Conservation (phyloP, 2,888 invertebrate genomes). For the Drosophila phalerata region DNA sequence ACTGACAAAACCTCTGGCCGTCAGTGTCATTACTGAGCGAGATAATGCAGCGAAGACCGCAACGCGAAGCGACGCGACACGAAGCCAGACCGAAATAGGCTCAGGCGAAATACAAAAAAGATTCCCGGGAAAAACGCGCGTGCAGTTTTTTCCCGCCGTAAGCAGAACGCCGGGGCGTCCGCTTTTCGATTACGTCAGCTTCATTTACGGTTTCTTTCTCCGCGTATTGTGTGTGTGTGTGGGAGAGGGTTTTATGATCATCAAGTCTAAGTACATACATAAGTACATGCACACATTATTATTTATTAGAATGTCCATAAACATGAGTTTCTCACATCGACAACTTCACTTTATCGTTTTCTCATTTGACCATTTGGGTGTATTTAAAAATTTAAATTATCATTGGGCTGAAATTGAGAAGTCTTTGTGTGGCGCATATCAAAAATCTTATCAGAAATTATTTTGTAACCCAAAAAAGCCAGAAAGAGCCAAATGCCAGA, state of each 20-base stretch:
- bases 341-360: conserved; percentile 36
- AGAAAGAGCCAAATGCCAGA: conserved; percentile 50
- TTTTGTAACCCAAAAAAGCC: conserved; percentile 68
- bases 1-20: conserved; percentile 53
- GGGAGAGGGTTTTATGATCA: conserved; percentile 12
- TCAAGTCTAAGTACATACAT: conserved; percentile 24
- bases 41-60: conserved; percentile 56
- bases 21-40: conserved; percentile 74
- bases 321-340: conserved; percentile 7
- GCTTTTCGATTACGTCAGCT: conserved; percentile 72
- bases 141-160: conserved; percentile 71
- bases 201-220: conserved; percentile 21
- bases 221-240: not conserved
- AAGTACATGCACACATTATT: conserved; percentile 23
- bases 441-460: conserved; percentile 67
- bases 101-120: conserved; percentile 39
- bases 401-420: conserved; percentile 31
- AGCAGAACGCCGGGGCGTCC: conserved; percentile 53
- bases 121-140: conserved; percentile 76
- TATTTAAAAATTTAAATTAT: conserved; percentile 73
- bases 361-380: conserved; percentile 43
- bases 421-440: conserved; percentile 53
- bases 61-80: conserved; percentile 28
- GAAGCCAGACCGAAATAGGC: conserved; percentile 56
- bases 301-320: conserved; percentile 29